These are phyloP conservation scores for Chrysoperla carnea DNA, from an alignment of 1,140 invertebrate species.

Conservation along the genomic window DNA sequence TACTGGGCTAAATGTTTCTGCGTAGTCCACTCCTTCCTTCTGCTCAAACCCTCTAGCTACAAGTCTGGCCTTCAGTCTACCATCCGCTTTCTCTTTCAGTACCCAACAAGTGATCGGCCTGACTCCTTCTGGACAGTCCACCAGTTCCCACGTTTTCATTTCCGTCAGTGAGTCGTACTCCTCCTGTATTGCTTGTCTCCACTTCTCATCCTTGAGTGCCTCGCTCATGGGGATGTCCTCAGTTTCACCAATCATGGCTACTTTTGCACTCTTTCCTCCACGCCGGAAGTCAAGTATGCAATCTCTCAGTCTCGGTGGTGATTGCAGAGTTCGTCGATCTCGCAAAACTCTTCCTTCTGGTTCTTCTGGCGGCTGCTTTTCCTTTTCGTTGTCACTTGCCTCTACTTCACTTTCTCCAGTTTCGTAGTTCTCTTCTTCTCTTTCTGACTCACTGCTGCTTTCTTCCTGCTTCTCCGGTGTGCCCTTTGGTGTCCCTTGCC, in stretches of 20 bases:
- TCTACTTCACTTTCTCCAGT: too few species aligned
- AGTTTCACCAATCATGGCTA: background rate
- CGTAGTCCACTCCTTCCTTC: conserved; percentile 13
- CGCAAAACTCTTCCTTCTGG: too few species aligned
- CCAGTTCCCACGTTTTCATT: conserved; percentile 19
- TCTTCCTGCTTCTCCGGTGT: too few species aligned
- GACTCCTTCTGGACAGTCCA: conserved; percentile 10
- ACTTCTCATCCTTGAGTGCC: conserved; percentile 6
- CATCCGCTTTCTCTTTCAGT: conserved; percentile 11
- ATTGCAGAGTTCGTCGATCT: too few species aligned
- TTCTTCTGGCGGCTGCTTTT: too few species aligned
- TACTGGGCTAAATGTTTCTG: conserved; percentile 10
- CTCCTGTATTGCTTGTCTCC: conserved; percentile 17
- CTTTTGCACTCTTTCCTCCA: background rate
- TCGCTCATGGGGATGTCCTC: background rate
- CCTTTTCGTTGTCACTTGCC: too few species aligned
- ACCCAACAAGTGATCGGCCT: conserved; percentile 16
- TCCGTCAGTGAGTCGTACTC: conserved; percentile 17
- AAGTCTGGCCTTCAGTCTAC: conserved; percentile 14
- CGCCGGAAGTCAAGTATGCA: too few species aligned
- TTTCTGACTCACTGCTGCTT: too few species aligned
- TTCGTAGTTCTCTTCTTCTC: too few species aligned
- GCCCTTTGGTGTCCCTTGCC: too few species aligned
- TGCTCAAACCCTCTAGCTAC: conserved; percentile 18
- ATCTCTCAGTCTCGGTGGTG: too few species aligned